Percentiles rank a stretch among this genome's conserved stretches.
Conservation (phyloP, 1,140 invertebrate genomes). For the Leguminivora glycinivorella region DNA sequence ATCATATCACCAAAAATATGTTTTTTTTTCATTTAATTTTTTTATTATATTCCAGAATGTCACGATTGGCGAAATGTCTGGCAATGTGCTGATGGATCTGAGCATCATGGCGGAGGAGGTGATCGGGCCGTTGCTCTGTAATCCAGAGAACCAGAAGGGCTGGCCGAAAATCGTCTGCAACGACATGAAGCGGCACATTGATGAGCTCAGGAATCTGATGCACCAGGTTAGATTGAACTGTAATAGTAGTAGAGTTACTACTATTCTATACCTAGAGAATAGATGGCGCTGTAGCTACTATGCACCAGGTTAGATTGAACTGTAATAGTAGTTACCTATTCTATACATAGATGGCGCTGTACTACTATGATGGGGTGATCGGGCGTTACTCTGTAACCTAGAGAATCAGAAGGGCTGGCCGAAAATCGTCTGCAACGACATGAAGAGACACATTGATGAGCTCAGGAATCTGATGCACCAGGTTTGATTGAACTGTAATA, state of each 20-base stretch:
- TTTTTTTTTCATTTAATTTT: no score
- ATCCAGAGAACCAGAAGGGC: constrained; percentile 83
- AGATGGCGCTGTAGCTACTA: no score
- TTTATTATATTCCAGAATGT: constrained; percentile 63
- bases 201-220: constrained; percentile 86
- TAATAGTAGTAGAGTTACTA: no score
- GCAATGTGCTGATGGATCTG: constrained; percentile 88
- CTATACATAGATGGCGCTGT: no score
- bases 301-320: constrained; percentile 83
- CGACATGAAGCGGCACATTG: constrained; percentile 87
- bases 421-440: constrained; percentile 46
- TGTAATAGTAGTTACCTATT: no score
- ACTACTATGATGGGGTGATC: no score
- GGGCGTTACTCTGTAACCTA: no score
- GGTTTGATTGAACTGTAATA: constrained; percentile 54
- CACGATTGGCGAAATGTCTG: constrained; percentile 89
- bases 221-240: constrained; percentile 82
- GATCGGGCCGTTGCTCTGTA: constrained; percentile 86
- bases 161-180: constrained; percentile 88
- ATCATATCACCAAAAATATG: no score
- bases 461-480: constrained; percentile 80
- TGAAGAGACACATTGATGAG: no score
- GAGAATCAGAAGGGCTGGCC: constrained; percentile 80
- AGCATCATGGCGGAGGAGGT: constrained; percentile 89
- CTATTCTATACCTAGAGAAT: no score